These are phyloP conservation scores for Leistus spinibarbis DNA, from an alignment of 2,888 invertebrate genomes.

Conservation along the genomic window DNA sequence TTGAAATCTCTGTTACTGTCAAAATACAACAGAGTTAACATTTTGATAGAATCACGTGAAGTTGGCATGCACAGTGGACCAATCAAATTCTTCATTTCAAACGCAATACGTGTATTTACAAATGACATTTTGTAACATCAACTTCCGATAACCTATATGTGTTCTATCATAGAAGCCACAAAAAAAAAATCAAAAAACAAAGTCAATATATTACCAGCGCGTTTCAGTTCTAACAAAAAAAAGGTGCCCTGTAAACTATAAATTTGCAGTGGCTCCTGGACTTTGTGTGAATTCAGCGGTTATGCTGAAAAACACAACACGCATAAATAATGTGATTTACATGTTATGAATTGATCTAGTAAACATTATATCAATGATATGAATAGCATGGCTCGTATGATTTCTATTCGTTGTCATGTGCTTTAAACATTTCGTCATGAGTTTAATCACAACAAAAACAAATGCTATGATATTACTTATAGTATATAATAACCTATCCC, in stretches of 20 bases:
- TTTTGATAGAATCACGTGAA: neutral
- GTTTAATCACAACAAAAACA: neutral
- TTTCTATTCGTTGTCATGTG: neutral
- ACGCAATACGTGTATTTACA: neutral
- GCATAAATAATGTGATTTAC: neutral
- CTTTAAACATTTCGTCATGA: neutral
- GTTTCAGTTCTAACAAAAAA: neutral
- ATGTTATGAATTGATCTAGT: neutral
- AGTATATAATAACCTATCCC: neutral
- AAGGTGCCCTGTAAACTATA: neutral
- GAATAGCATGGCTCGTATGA: neutral
- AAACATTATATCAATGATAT: neutral
- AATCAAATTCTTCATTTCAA: neutral
- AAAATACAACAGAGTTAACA: neutral
- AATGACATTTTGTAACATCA: conserved; percentile 2
- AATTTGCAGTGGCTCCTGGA: neutral
- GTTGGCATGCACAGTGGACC: neutral
- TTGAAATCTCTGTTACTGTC: neutral
- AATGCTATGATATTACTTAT: neutral
- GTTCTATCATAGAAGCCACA: neutral
- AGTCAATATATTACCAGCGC: neutral
- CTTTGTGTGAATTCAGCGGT: neutral
- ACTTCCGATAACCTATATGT: conserved; percentile 9
- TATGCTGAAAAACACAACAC: neutral
- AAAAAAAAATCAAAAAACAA: neutral